A percentile compares a stretch with the other conserved stretches of the same genome.
Evolutionary conservation across 2,113 vertebrate genomes (phyloP).

Genomic region (Callionymus lyra): DNA sequence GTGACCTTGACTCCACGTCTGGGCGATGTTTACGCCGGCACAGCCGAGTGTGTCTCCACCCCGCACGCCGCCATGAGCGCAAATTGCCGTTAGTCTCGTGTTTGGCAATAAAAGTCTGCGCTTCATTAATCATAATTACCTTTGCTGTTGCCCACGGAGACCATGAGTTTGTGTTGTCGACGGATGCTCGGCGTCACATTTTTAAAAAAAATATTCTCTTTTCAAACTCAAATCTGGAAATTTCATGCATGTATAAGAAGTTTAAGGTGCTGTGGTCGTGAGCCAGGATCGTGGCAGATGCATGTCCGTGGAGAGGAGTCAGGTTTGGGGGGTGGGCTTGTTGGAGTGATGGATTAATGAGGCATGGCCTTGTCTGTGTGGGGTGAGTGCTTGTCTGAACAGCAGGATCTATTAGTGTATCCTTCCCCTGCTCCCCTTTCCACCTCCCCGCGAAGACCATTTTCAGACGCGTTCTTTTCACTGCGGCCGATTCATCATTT

Average conservation of each 20-base stretch:
- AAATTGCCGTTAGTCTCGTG: slow-evolving; percentile 41
- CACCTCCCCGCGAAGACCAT: too few relatives aligned
- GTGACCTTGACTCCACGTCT: slow-evolving; percentile 61
- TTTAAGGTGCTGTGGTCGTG: slow-evolving; percentile 18
- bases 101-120: slow-evolving; percentile 53
- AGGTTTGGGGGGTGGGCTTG: slow-evolving; percentile 22
- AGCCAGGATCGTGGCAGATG: slow-evolving; percentile 37
- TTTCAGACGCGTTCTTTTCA: too few relatives aligned
- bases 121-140: slow-evolving; percentile 59
- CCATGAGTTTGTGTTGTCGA: slow-evolving; percentile 25
- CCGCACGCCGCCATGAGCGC: slow-evolving; percentile 38
- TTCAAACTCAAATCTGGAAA: too few relatives aligned
- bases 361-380: slow-evolving; percentile 50
- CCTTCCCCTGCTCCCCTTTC: background rate
- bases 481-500: too few relatives aligned
- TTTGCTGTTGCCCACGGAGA: slow-evolving; percentile 42
- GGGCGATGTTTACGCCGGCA: slow-evolving; percentile 48
- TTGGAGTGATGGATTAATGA: slow-evolving; percentile 60
- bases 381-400: slow-evolving; percentile 19
- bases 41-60: slow-evolving; percentile 41
- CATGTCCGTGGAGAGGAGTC: slow-evolving; percentile 12
- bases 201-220: too few relatives aligned
- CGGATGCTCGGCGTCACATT: slow-evolving; percentile 25
- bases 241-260: too few relatives aligned
- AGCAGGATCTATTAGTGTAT: slow-evolving; percentile 8